Evolutionary conservation across 1,140 invertebrate genomes (phyloP).

Genomic region (Uloborus diversus): DNA sequence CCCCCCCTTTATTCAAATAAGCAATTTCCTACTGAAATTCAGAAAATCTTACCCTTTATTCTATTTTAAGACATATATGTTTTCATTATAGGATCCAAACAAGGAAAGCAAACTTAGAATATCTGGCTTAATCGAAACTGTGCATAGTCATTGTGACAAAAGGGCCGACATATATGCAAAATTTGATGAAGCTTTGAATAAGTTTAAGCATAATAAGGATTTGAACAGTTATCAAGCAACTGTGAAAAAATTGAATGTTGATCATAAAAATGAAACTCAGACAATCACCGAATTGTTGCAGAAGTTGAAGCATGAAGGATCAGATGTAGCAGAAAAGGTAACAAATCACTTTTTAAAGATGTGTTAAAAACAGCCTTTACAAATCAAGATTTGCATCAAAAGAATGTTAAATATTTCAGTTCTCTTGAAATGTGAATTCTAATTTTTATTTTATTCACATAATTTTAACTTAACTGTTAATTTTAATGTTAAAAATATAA

Average conservation of each 20-base stretch:
- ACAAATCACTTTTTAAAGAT: not conserved
- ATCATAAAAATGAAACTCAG: constrained; percentile 73
- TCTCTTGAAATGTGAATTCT: not conserved
- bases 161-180: constrained; percentile 72
- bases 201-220: constrained; percentile 75
- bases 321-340: constrained; percentile 72
- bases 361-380: too few species aligned
- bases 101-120: constrained; percentile 59
- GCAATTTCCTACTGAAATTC: too few species aligned
- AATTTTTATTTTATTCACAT: not conserved
- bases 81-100: constrained; percentile 46
- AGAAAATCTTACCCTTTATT: too few species aligned
- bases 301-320: constrained; percentile 73
- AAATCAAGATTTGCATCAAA: too few species aligned
- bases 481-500: not conserved
- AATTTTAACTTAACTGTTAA: constrained; percentile 6
- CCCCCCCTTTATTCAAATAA: too few species aligned
- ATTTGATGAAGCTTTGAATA: constrained; percentile 73
- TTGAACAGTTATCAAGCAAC: constrained; percentile 67
- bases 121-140: constrained; percentile 67
- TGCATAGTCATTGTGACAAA: constrained; percentile 73
- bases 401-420: not conserved
- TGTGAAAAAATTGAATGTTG: constrained; percentile 73
- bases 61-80: too few species aligned
- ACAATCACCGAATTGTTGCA: constrained; percentile 70